Evolutionary conservation across 2,113 vertebrate genomes (phyloP), one percentile per base, ranked within the genome.

Genomic region (Datnioides undecimradiatus): DNA sequence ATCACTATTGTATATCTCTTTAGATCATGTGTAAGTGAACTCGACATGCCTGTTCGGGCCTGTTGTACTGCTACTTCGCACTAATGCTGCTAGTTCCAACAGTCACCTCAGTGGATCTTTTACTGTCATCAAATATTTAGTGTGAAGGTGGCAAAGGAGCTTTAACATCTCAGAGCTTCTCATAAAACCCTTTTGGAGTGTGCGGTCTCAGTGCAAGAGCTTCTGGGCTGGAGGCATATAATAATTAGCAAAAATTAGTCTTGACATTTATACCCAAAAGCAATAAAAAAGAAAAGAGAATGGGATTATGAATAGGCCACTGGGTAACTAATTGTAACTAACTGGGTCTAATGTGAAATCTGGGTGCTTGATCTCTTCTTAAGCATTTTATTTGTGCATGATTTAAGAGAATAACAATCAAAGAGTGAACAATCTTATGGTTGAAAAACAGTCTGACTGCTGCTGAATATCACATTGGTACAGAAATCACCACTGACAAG

Each of bases 61-160:
- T 75, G 41, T 84, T 90, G 60, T 85, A 83, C 75, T 84, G 87
- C 89, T 93, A 83, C 77, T 87, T 63, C 74, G 29, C 45, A 72
- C 74, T 79, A 70, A 70, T 74, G 84, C 91, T 94, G 90, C 89
- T 91, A 65, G 43, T 66, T 76, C 38, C 74, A 80, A 90, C 60
- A 57, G 58, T 86, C 80, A 70, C 74, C 81, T 87, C 59, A 70
- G 70, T 78, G 70, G 73, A 85, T 79, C 77, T 70, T 64, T 52
- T 52, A 59, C 23, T 52, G 45, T 69, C 72, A 70, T 55, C 25
- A 25, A 41, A 73, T 63, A 63, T 64, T 9, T 51, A 33, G 57
- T 25, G 19, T 29, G 71, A 76, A 72, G 46, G 48, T 51, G 71
- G 63, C 51, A 72, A 71, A 54, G 59, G 62, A 66, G 79, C 76